Evolutionary conservation across 2,888 invertebrate genomes (phyloP), one percentile per base, ranked within the genome.

Genomic region (Drosophila colorata): DNA sequence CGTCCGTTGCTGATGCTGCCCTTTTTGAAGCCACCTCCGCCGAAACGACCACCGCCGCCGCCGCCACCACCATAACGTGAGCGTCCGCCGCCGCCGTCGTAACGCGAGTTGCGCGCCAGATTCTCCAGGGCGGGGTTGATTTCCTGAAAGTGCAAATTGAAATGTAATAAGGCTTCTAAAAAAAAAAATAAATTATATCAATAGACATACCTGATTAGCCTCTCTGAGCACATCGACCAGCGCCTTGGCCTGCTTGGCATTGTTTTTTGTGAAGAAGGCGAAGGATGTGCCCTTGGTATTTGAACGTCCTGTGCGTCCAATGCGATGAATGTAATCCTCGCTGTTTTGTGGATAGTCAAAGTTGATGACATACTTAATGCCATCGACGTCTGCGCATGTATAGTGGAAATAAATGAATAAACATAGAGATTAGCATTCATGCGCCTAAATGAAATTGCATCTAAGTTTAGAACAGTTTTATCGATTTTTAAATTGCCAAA

Each of bases 331-430:
- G 92, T 98, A 98, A 93, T 98, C 98, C 92, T 98, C 98, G 58
- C 97, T 97, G 67, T 97, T 97, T 92, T 97, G 97, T 60, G 98
- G 98, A 93, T 98, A 98, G 93, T 98, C 98, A 94, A 96, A 98
- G 94, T 98, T 98, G 92, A 98, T 97, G 79, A 98, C 98, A 93
- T 96, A 98, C 93, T 97, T 98, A 90, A 98, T 97, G 91, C 98
- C 98, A 92, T 98, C 97, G 91, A 98, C 98, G 95, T 98, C 98
- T 98, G 94, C 90, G 68, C 23, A 37, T 58, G 69, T 38, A 37
- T 33, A 13, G 11, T 33, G 53, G 44, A 66, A 69, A 52, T 31
- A 52, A 28, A 52, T 14, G 40, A 31, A 52, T 11, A 9, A 23
- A 3, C 14, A 37, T 14, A 28, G 41, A 20, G 48, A 52, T 74